These are phyloP conservation scores for Bombus waltoni DNA, from an alignment of 1,140 invertebrate genomes.

Conservation along the genomic window DNA sequence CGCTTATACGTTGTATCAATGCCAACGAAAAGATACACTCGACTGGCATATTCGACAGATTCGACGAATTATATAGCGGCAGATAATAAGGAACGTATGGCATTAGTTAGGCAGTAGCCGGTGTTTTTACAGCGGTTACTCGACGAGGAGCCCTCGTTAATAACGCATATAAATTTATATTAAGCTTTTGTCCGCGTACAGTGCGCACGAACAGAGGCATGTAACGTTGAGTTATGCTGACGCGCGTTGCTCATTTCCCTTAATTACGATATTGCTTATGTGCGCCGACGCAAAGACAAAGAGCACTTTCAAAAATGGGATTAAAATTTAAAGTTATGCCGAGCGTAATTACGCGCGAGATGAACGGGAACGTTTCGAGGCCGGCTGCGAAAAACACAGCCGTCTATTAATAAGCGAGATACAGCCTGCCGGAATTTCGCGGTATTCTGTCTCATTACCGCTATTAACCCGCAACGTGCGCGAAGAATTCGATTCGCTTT, in stretches of 20 bases:
- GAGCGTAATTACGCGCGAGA: conserved; percentile 35
- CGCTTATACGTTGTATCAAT: too few species aligned
- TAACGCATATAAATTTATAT: conserved; percentile 54
- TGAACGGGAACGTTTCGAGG: conserved; percentile 25
- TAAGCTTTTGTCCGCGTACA: conserved; percentile 39
- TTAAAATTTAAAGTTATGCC: conserved; percentile 46
- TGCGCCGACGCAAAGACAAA: conserved; percentile 32
- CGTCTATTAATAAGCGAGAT: conserved; percentile 20
- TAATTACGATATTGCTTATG: conserved; percentile 57
- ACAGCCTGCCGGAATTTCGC: neutral
- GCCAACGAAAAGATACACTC: too few species aligned
- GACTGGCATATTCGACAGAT: too few species aligned
- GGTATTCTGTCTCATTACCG: neutral
- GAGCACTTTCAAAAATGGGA: conserved; percentile 45
- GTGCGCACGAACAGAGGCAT: neutral
- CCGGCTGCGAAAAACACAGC: neutral
- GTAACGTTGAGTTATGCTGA: conserved; percentile 50
- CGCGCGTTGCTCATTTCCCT: conserved; percentile 41
- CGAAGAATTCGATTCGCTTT: conserved; percentile 4
- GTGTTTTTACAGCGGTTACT: conserved; percentile 26
- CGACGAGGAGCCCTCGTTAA: conserved; percentile 39
- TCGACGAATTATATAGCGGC: too few species aligned
- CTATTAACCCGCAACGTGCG: neutral
- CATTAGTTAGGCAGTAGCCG: conserved; percentile 17
- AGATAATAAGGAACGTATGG: neutral